Base-by-base conservation (phyloP, 2,888 invertebrate species). In the Mythimna ferrago region DNA sequence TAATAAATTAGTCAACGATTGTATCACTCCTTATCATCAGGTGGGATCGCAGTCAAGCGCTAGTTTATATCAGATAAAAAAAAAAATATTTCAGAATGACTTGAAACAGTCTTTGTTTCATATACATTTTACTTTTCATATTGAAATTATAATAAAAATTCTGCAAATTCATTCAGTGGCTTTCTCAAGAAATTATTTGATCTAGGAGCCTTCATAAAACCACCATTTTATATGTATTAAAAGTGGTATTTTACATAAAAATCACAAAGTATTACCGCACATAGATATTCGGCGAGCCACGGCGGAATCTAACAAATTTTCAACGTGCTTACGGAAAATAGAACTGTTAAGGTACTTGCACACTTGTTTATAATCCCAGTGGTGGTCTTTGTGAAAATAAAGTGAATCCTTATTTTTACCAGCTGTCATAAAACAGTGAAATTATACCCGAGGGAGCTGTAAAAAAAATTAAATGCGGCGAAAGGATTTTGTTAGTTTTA, bases 261-360 rank as follows among this genome's bases (percentile, higher is more conserved):
- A 68, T 70, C 73, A 71, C 76, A 73, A 74, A 79, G 58, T 73
- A 73, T 73, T 69, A 71, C 63, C 35, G 6, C 61, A 51, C 62
- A 67, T 71, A 76, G 70, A 72, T 79, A 79, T 76, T 66, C 66
- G 38, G 58, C 35, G 48, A 71, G 71, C 21, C 72, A 73, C 35
- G 61, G 68, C 63, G 78, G 72, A 85, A 83, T 87, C 84, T 82
- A 85, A 86, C 80, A 80, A 87, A 88, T 87, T 87, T 85, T 73
- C 81, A 66, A 78, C 83, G 70, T 80, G 78, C 81, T 88, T 77
- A 70, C 67, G 26, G 68, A 56, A 73, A 80, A 83, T 83, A 76
- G 76, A 75, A 78, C 56, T 67, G 6, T 78, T 78, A 77, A 63
- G 72, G 54, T 21, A 44, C 62, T 64, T 71, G 11, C 66, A 73